A percentile compares a stretch with the other conserved stretches of the same genome.
These are phyloP conservation scores for Gryllus bimaculatus DNA, from an alignment of 1,140 invertebrate species.

Conservation along the genomic window DNA sequence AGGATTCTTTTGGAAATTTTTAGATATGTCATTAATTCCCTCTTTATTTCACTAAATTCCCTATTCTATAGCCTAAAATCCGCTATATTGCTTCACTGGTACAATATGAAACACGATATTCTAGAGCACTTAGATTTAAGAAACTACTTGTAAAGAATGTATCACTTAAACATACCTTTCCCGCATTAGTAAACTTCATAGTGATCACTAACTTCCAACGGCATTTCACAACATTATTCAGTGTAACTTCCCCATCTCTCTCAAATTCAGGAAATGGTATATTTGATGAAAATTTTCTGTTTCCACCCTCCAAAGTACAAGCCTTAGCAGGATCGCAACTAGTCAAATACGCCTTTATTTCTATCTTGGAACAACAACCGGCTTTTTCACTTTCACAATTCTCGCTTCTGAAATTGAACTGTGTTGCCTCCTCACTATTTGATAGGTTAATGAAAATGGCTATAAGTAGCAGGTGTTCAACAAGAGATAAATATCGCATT, in stretches of 20 bases:
- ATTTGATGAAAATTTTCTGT: background rate
- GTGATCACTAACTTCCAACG: constrained; percentile 29
- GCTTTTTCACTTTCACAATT: background rate
- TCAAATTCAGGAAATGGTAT: constrained; percentile 13
- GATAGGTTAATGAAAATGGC: background rate
- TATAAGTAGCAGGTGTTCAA: background rate
- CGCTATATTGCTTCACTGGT: too few species aligned
- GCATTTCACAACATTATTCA: constrained; percentile 24
- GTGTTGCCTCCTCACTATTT: background rate
- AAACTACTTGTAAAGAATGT: too few species aligned
- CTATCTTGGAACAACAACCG: background rate
- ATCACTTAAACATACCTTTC: constrained; percentile 25
- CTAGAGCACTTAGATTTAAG: too few species aligned
- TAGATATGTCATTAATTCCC: too few species aligned
- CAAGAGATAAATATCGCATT: background rate
- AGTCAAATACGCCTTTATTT: background rate
- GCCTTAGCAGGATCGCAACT: background rate
- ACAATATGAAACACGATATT: too few species aligned
- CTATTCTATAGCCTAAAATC: too few species aligned
- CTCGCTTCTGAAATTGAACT: background rate
- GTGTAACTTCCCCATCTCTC: constrained; percentile 21
- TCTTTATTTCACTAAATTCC: too few species aligned
- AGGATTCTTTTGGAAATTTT: too few species aligned
- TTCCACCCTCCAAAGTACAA: background rate
- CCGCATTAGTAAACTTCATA: constrained; percentile 30